phyloP scores from a whole-genome alignment of 2,113 vertebrate species.

The Ciconia boyciana region DNA sequence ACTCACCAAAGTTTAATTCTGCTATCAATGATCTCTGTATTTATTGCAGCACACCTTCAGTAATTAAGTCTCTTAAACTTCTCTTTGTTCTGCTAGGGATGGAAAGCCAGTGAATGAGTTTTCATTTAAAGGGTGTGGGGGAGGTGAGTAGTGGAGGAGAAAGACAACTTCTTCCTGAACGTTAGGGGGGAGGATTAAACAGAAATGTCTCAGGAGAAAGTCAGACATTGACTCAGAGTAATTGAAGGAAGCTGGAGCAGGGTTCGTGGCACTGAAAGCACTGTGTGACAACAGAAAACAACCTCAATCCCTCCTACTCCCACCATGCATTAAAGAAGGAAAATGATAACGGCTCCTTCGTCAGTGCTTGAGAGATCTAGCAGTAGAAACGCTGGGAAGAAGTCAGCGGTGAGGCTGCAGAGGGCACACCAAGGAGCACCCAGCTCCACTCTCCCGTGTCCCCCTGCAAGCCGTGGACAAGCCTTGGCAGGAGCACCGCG shows the following conservation, averaged over 20 bases:
- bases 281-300: not conserved
- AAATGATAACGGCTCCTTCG: not conserved
- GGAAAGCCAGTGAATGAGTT: not conserved
- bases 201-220: not conserved
- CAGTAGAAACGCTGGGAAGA: not conserved
- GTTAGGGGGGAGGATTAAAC: not conserved
- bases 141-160: not conserved
- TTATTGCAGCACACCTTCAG: not conserved
- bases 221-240: slow-evolving; percentile 19
- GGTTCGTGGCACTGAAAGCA: not conserved
- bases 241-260: not conserved
- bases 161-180: slow-evolving; percentile 7
- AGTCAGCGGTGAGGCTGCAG: not conserved
- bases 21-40: not conserved
- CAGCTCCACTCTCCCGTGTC: too few relatives aligned
- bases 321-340: not conserved
- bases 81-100: not conserved
- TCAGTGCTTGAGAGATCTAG: not conserved
- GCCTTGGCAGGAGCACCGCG: not conserved
- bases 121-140: not conserved
- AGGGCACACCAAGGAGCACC: not conserved
- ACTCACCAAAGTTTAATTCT: not conserved
- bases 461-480: not conserved
- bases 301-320: not conserved
- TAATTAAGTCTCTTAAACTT: not conserved